Conservation (phyloP, 1,140 invertebrate species). For the Ceratina australensis region DNA sequence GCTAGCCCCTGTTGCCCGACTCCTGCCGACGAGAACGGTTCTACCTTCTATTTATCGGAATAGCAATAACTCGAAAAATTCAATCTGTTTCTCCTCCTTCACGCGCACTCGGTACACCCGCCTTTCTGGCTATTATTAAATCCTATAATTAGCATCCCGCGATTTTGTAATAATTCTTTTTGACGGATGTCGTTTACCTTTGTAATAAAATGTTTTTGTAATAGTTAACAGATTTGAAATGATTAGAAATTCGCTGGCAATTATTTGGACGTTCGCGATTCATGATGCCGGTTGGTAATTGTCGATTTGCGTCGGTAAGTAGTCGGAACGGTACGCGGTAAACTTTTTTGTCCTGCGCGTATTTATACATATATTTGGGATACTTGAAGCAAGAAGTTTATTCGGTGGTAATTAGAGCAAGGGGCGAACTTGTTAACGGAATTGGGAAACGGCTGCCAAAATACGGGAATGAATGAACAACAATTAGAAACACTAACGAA, state of each 20-base stretch:
- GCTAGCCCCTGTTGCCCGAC: neutral
- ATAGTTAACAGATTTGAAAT: no score
- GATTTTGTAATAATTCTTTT: no score
- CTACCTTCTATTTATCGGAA: slow-evolving; percentile 9
- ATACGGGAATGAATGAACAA: slow-evolving; percentile 32
- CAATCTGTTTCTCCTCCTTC: slow-evolving; percentile 6
- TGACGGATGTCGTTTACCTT: no score
- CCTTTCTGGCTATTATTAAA: neutral
- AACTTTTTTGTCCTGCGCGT: slow-evolving; percentile 9
- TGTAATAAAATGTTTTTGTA: no score
- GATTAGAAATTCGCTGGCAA: no score
- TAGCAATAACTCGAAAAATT: slow-evolving; percentile 22
- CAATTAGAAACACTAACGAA: slow-evolving; percentile 41
- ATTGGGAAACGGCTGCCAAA: slow-evolving; percentile 31
- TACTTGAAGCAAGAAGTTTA: slow-evolving; percentile 26
- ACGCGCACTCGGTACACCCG: neutral
- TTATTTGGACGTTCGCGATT: neutral
- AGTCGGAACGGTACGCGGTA: neutral
- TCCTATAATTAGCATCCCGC: no score
- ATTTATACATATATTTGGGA: slow-evolving; percentile 8
- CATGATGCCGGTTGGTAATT: neutral
- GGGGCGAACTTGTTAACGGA: slow-evolving; percentile 38
- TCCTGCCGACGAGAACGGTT: slow-evolving; percentile 5
- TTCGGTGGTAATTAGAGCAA: slow-evolving; percentile 36
- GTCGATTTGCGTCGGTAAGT: neutral